phyloP scores from a whole-genome alignment of 1,140 invertebrate species.

The Neodiprion fabricii region DNA sequence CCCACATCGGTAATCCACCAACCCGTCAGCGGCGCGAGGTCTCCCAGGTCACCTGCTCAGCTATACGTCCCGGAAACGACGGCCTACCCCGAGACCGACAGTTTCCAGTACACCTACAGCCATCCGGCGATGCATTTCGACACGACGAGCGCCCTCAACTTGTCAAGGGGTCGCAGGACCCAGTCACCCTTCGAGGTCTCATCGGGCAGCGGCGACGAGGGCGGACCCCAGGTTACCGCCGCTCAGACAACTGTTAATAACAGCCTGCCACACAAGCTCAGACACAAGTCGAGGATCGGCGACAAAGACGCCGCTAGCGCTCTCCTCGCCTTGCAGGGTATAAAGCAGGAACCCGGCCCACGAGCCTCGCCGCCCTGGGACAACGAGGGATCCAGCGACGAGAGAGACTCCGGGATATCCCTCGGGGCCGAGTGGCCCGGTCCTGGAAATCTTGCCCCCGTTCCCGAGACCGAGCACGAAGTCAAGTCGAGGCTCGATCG shows the following conservation, averaged over 20 bases:
- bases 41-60: slow-evolving; percentile 55
- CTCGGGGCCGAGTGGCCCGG: slow-evolving; percentile 73
- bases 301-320: slow-evolving; percentile 86
- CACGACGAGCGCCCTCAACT: slow-evolving; percentile 68
- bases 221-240: slow-evolving; percentile 58
- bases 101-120: slow-evolving; percentile 60
- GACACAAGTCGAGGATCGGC: slow-evolving; percentile 90
- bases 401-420: slow-evolving; percentile 87
- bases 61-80: slow-evolving; percentile 47
- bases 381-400: slow-evolving; percentile 83
- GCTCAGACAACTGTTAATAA: slow-evolving; percentile 63
- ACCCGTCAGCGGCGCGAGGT: slow-evolving; percentile 55
- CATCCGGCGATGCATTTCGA: slow-evolving; percentile 63
- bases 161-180: slow-evolving; percentile 64
- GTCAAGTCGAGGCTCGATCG: slow-evolving; percentile 86
- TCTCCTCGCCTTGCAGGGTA: slow-evolving; percentile 78
- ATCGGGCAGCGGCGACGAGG: slow-evolving; percentile 76
- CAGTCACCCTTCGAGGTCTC: slow-evolving; percentile 74
- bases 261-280: slow-evolving; percentile 84
- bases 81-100: slow-evolving; percentile 53
- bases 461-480: slow-evolving; percentile 72
- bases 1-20: slow-evolving; percentile 74
- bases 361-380: slow-evolving; percentile 82
- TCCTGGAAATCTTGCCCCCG: slow-evolving; percentile 47
- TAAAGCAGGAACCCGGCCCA: slow-evolving; percentile 80